These are phyloP conservation scores for Bagarius yarrelli DNA, from an alignment of 2,113 vertebrate species.

Conservation along the genomic window DNA sequence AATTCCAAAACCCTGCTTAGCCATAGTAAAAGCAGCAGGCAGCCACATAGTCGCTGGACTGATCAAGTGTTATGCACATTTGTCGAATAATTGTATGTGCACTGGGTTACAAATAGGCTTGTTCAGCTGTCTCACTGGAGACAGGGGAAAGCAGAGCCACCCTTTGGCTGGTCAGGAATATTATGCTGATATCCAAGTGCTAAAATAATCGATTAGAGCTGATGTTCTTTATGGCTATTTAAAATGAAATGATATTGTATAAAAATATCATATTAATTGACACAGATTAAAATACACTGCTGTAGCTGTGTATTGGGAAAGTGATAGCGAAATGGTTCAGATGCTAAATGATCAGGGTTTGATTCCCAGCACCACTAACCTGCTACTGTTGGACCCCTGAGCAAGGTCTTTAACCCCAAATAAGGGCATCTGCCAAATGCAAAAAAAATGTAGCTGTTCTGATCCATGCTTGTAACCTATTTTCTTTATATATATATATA, in stretches of 20 bases:
- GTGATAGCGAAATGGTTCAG: too few species aligned
- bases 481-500: too few species aligned
- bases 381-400: too few species aligned
- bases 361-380: too few species aligned
- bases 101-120: conserved; percentile 28
- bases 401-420: too few species aligned
- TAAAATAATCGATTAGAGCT: background rate
- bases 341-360: too few species aligned
- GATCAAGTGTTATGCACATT: conserved; percentile 29
- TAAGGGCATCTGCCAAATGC: too few species aligned
- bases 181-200: background rate
- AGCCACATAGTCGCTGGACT: background rate
- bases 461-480: too few species aligned
- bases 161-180: background rate
- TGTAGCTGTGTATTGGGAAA: background rate
- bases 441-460: too few species aligned
- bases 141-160: conserved; percentile 11
- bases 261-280: background rate
- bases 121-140: conserved; percentile 40
- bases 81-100: conserved; percentile 30
- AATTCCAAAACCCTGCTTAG: conserved; percentile 1
- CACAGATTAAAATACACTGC: background rate
- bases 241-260: background rate
- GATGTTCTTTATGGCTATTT: background rate
- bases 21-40: background rate